phyloP scores from a whole-genome alignment of 2,797 vertebrate species.

The Morus bassanus region DNA sequence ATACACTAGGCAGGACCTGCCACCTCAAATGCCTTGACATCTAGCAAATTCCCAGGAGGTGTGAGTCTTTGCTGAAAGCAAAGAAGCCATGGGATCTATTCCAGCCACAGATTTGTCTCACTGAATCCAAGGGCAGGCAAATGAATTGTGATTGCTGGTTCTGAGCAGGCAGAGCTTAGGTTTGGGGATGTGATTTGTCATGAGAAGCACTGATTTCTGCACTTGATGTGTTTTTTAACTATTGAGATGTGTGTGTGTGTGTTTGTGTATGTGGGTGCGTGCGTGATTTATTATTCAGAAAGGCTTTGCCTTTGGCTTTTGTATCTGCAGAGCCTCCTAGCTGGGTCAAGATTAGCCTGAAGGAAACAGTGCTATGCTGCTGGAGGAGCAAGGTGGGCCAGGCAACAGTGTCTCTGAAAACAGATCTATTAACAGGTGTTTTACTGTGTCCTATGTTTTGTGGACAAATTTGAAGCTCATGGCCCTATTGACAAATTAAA shows the following conservation, averaged over 20 bases:
- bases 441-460: not conserved
- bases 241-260: not conserved
- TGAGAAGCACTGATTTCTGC: not conserved
- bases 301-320: not conserved
- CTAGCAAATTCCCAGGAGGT: not conserved
- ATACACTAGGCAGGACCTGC: not conserved
- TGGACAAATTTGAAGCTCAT: not conserved
- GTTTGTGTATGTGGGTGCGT: fast-evolving
- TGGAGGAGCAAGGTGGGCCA: not conserved
- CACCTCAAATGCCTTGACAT: not conserved
- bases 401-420: not conserved
- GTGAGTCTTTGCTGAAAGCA: not conserved
- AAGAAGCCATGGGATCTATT: not conserved
- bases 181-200: not conserved
- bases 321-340: not conserved
- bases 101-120: not conserved
- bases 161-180: conserved; percentile 10
- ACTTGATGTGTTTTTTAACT: not conserved
- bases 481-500: not conserved
- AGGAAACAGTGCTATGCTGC: not conserved
- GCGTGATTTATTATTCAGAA: not conserved
- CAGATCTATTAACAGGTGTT: not conserved
- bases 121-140: not conserved
- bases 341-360: not conserved
- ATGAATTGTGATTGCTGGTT: conserved; percentile 16